phyloP scores from a whole-genome alignment of 2,888 invertebrate species.

The Drosophila quasianomalipes region DNA sequence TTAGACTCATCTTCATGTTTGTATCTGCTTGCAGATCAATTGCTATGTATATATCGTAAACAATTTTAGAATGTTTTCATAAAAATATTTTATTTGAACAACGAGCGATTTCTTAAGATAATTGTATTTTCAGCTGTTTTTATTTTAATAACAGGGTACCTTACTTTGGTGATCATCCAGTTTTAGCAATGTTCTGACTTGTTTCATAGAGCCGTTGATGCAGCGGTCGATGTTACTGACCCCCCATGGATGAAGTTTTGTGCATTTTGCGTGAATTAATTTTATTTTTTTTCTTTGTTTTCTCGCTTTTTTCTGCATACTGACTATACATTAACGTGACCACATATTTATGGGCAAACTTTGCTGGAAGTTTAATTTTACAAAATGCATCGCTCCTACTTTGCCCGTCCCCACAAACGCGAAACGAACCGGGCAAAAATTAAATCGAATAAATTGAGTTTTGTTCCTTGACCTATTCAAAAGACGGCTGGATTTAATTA shows the following conservation, averaged over 20 bases:
- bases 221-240: conserved; percentile 16
- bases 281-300: conserved; percentile 30
- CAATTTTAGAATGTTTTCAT: background rate
- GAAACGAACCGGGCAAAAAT: conserved; percentile 21
- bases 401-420: conserved; percentile 9
- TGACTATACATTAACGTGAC: conserved; percentile 18
- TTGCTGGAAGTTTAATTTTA: conserved; percentile 59
- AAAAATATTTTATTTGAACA: background rate
- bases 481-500: conserved; percentile 38
- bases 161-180: background rate
- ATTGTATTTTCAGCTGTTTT: too few species aligned
- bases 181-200: background rate
- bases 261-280: conserved; percentile 47
- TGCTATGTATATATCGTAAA: background rate
- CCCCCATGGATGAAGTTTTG: conserved; percentile 22
- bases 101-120: background rate
- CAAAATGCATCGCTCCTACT: conserved; percentile 33
- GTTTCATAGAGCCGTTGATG: conserved; percentile 25
- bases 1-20: background rate
- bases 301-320: conserved; percentile 7
- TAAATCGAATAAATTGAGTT: conserved; percentile 56
- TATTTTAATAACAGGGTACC: background rate
- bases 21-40: background rate
- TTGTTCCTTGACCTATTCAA: conserved; percentile 25
- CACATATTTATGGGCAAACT: conserved; percentile 65